A percentile compares a stretch with the other conserved stretches of the same genome.
Evolutionary conservation across 2,888 invertebrate genomes (phyloP).

Genomic region (Metellina segmentata): DNA sequence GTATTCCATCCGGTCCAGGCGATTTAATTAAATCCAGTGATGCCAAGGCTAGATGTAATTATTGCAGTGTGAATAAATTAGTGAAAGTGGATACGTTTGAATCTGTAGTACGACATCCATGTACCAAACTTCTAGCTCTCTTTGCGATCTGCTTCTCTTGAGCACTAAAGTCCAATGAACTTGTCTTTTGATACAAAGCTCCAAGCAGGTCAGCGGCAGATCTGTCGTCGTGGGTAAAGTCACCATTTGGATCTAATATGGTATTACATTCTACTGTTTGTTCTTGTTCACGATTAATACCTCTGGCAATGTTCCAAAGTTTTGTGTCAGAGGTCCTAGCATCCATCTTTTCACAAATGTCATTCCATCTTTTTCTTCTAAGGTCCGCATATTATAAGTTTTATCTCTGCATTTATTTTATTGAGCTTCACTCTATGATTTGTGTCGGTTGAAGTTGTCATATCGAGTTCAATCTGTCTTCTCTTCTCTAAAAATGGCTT

Average conservation of each 20-base stretch:
- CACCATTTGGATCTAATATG: background rate
- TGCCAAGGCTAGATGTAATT: background rate
- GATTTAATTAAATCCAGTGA: background rate
- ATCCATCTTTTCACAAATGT: background rate
- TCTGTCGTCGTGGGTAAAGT: too few species aligned
- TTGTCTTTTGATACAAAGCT: background rate
- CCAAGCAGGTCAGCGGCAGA: background rate
- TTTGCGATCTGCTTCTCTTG: background rate
- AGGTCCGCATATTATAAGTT: background rate
- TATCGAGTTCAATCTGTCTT: constrained; percentile 7
- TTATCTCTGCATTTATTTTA: constrained; percentile 20
- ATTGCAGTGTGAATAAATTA: background rate
- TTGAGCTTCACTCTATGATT: constrained; percentile 23
- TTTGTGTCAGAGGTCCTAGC: background rate
- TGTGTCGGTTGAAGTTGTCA: background rate
- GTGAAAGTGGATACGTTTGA: background rate
- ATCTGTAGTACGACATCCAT: background rate
- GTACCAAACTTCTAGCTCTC: background rate
- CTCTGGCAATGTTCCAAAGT: constrained; percentile 2
- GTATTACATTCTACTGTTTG: constrained; percentile 1
- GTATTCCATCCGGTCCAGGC: background rate
- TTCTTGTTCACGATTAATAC: constrained; percentile 4
- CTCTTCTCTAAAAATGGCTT: constrained; percentile 5
- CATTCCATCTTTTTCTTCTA: background rate
- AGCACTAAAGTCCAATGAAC: background rate